A percentile compares a stretch with the other conserved stretches of the same genome.
phyloP scores from a whole-genome alignment of 2,797 vertebrate species.

The Etheostoma nigrum region DNA sequence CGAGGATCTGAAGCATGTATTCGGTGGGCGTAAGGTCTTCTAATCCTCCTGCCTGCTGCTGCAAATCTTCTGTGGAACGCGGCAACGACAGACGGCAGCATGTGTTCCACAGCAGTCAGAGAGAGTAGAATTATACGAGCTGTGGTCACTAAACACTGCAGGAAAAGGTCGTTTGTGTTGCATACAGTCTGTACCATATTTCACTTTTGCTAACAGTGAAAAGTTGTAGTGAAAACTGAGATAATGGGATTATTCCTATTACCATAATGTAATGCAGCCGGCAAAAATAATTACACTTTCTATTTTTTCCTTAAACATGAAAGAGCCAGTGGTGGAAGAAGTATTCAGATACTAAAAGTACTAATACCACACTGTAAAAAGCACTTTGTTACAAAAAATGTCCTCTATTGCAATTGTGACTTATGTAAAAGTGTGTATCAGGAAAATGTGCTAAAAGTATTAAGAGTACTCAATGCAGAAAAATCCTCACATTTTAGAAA shows the following conservation, averaged over 20 bases:
- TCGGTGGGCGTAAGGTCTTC: slow-evolving; percentile 3
- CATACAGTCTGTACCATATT: background rate
- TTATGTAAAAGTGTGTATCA: no score
- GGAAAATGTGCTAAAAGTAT: no score
- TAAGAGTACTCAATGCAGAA: no score
- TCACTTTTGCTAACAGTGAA: background rate
- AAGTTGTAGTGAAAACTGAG: background rate
- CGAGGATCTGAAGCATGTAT: slow-evolving; percentile 31
- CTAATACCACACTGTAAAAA: no score
- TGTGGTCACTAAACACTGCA: background rate
- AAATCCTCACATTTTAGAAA: no score
- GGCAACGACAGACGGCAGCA: slow-evolving; percentile 44
- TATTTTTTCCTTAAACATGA: no score
- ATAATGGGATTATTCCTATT: background rate
- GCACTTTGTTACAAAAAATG: no score
- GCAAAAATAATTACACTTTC: no score
- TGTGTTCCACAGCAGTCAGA: slow-evolving; percentile 10
- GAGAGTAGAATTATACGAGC: background rate
- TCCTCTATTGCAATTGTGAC: no score
- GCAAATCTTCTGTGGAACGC: slow-evolving; percentile 55
- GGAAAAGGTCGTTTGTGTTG: background rate
- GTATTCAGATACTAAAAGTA: no score
- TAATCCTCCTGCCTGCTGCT: slow-evolving; percentile 34
- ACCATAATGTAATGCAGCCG: background rate
- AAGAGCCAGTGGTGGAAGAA: no score